Evolutionary conservation across 2,888 invertebrate species (phyloP), one percentile per base, ranked within the genome.

Genomic region (Ditula angustiorana): DNA sequence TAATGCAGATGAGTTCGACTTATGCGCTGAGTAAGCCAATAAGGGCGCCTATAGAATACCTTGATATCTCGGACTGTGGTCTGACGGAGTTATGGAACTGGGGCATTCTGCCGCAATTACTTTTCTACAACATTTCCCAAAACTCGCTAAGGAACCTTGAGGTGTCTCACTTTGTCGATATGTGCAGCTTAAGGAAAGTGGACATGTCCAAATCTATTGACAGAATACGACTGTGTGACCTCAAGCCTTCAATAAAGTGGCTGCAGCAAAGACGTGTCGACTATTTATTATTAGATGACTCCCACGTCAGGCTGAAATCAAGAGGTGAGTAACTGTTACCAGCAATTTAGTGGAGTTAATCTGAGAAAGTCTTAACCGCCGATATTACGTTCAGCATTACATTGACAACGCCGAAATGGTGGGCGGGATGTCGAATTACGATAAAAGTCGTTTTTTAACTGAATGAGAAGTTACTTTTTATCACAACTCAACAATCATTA

Each of bases 51-150:
- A 73, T 95, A 52, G 90, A 93, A 69, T 90, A 93, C 67, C 76
- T 96, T 5, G 94, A 95, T 69, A 78, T 96, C 33, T 94, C 95
- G 16, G 88, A 93, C 59, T 95, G 95, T 74, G 89, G 91, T 58
- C 83, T 96, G 33, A 85, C 83, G 13, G 85, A 88, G 61, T 80
- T 96, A 41, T 96, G 96, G 1, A 82, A 94, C 71, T 88, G 95
- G 78, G 95, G 95, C 1, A 82, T 88, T 28, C 74, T 95, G 16
- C 94, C 96, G 11, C 93, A 94, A 50, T 77, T 96, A 33, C 75
- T 83, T 60, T 85, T 93, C 53, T 92, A 96, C 63, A 96, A 96
- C 75, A 92, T 95, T 44, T 95, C 96, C 0, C 77, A 85, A 50
- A 96, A 96, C 78, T 85, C 88, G 0, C 85, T 96, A 50, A 75